Evolutionary conservation across 2,797 vertebrate genomes (phyloP).

Genomic region (Acrossocheilus fasciatus): DNA sequence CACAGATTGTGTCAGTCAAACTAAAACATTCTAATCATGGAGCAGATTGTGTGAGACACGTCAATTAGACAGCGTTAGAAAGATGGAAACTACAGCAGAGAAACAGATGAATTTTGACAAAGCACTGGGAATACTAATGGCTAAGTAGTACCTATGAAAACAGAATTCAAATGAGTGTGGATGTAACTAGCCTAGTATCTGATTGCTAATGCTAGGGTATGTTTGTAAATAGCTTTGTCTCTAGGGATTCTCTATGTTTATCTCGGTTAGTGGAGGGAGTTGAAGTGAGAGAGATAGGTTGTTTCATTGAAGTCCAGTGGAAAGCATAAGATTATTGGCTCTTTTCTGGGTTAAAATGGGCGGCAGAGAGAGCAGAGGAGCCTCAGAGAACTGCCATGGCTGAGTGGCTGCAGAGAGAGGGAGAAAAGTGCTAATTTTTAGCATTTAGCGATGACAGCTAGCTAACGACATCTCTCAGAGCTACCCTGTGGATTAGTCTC

Average conservation of each 20-base stretch:
- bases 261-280: slow-evolving; percentile 46
- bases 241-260: slow-evolving; percentile 40
- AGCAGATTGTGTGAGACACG: slow-evolving; percentile 1
- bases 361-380: slow-evolving; percentile 75
- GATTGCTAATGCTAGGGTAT: slow-evolving; percentile 18
- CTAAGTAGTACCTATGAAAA: slow-evolving; percentile 19
- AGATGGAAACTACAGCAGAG: slow-evolving; percentile 12
- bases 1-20: slow-evolving; percentile 27
- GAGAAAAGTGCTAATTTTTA: slow-evolving; percentile 50
- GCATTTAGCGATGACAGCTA: slow-evolving; percentile 47
- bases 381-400: slow-evolving; percentile 78
- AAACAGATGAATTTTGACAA: slow-evolving; percentile 25
- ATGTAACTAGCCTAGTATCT: slow-evolving; percentile 23
- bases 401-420: slow-evolving; percentile 75
- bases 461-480: slow-evolving; percentile 30
- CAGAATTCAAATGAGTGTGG: slow-evolving; percentile 24
- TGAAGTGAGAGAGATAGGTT: slow-evolving; percentile 49
- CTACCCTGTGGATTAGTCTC: slow-evolving; percentile 49
- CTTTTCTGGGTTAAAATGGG: slow-evolving; percentile 72
- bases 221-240: slow-evolving; percentile 45
- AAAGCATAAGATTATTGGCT: slow-evolving; percentile 63
- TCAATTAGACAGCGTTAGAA: slow-evolving; percentile 13
- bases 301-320: slow-evolving; percentile 21
- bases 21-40: slow-evolving; percentile 9
- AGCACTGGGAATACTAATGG: not conserved